Evolutionary conservation across 1,140 invertebrate genomes (phyloP).

Genomic region (Papilio xuthus): DNA sequence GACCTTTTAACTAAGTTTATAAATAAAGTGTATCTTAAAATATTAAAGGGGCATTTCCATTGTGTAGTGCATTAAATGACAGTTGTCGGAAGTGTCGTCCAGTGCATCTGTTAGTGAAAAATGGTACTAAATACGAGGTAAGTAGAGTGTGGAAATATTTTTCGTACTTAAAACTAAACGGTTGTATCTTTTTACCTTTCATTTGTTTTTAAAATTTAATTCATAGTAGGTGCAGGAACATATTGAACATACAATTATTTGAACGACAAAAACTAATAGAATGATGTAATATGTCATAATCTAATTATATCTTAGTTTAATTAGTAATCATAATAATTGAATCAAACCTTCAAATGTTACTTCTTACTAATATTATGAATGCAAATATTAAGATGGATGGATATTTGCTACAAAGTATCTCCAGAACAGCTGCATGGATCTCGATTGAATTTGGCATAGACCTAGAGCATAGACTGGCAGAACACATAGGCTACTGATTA

Average conservation of each 20-base stretch:
- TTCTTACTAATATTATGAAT: no score
- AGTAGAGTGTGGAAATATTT: constrained; percentile 51
- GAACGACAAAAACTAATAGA: not conserved
- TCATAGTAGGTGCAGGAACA: no score
- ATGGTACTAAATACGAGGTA: constrained; percentile 71
- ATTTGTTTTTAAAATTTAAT: constrained; percentile 35
- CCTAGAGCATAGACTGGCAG: no score
- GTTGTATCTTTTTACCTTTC: not conserved
- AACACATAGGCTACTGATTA: no score
- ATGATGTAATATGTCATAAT: constrained; percentile 23
- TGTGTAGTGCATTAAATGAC: constrained; percentile 58
- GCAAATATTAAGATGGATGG: no score
- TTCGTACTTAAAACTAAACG: constrained; percentile 31
- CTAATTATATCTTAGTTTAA: no score
- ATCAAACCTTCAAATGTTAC: no score
- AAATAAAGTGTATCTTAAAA: constrained; percentile 16
- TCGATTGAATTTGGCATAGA: no score
- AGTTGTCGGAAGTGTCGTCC: constrained; percentile 53
- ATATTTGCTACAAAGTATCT: no score
- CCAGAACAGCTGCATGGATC: no score
- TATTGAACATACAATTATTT: not conserved
- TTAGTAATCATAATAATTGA: no score
- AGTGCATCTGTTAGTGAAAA: constrained; percentile 63
- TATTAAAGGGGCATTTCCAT: not conserved
- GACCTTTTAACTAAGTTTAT: constrained; percentile 39